These are phyloP conservation scores for Drosophila tripunctata DNA, from an alignment of 2,888 invertebrate genomes.

Conservation along the genomic window DNA sequence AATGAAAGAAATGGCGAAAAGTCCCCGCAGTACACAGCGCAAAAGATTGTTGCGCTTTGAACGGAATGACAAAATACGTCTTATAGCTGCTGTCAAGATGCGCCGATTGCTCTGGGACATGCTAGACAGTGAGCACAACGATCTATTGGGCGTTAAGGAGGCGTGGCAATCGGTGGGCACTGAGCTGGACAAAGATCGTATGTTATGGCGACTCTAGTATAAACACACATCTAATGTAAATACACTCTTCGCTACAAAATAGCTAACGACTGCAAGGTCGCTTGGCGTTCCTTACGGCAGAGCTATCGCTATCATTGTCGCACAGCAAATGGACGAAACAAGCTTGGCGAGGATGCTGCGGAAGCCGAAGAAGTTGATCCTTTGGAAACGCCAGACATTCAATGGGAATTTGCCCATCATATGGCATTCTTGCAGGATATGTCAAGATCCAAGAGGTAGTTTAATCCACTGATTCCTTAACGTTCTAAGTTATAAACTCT, in stretches of 20 bases:
- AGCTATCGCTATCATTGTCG: constrained; percentile 47
- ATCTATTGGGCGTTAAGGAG: constrained; percentile 24
- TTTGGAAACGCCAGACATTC: constrained; percentile 34
- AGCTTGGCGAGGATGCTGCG: neutral
- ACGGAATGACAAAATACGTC: constrained; percentile 33
- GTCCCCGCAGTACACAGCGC: neutral
- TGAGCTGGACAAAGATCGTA: constrained; percentile 37
- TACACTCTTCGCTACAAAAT: neutral
- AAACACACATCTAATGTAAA: too few species aligned
- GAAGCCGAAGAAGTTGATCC: constrained; percentile 30
- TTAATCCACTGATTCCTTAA: neutral
- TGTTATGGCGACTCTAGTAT: too few species aligned
- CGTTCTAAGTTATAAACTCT: neutral
- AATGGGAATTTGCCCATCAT: constrained; percentile 48
- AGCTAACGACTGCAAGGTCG: constrained; percentile 45
- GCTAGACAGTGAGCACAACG: constrained; percentile 35
- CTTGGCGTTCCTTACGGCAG: constrained; percentile 47
- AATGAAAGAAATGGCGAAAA: neutral
- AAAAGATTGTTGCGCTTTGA: constrained; percentile 28
- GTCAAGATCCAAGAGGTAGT: constrained; percentile 1
- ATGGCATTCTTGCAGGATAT: constrained; percentile 41
- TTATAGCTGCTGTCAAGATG: constrained; percentile 34
- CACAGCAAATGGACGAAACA: constrained; percentile 18
- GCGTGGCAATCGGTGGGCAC: constrained; percentile 39
- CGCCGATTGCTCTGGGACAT: constrained; percentile 43